These are phyloP conservation scores for Teinopalpus imperialis DNA, from an alignment of 2,888 invertebrate species.

Conservation along the genomic window DNA sequence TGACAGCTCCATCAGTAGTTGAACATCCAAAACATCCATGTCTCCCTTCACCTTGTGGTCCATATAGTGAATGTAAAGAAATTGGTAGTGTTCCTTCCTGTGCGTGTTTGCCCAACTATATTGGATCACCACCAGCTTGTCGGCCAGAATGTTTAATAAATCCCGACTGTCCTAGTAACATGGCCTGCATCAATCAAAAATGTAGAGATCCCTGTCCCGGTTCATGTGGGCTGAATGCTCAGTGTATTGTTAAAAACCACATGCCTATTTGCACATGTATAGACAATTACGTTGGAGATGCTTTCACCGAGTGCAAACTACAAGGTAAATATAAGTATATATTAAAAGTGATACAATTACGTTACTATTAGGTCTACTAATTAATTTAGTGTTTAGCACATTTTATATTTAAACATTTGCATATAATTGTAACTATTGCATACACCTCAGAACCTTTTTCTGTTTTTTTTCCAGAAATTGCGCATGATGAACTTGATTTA, in stretches of 20 bases:
- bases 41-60: conserved; percentile 85
- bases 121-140: conserved; percentile 87
- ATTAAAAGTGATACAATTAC: background rate
- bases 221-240: conserved; percentile 86
- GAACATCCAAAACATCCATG: conserved; percentile 77
- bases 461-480: conserved; percentile 43
- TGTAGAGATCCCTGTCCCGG: conserved; percentile 92
- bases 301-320: conserved; percentile 83
- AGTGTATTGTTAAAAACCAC: conserved; percentile 86
- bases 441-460: too few species aligned
- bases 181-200: conserved; percentile 89
- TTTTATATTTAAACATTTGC: too few species aligned
- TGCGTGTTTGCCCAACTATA: conserved; percentile 83
- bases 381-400: too few species aligned
- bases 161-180: conserved; percentile 87
- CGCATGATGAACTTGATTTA: conserved; percentile 66
- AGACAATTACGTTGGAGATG: conserved; percentile 87
- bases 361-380: too few species aligned
- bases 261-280: conserved; percentile 88
- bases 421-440: too few species aligned
- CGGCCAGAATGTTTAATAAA: conserved; percentile 87
- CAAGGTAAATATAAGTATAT: conserved; percentile 64
- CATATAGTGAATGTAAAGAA: conserved; percentile 84
- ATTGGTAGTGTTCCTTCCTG: conserved; percentile 84
- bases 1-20: conserved; percentile 37